phyloP scores from a whole-genome alignment of 2,888 invertebrate genomes.

The Eristalis pertinax region DNA sequence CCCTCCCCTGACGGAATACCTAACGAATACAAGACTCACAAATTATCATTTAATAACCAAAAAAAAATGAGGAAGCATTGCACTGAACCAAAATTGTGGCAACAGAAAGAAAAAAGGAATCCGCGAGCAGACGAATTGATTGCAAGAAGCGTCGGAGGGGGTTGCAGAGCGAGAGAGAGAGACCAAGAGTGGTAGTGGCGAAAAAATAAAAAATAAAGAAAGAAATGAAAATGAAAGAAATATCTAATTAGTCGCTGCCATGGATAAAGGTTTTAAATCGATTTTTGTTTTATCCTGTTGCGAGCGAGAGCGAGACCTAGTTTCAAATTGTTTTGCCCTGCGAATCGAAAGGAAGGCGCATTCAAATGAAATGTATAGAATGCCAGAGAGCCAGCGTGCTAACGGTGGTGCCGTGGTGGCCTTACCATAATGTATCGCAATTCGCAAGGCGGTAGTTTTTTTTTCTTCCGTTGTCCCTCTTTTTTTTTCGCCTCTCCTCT shows the following conservation, averaged over 20 bases:
- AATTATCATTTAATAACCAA: conserved; percentile 5
- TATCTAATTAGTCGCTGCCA: conserved; percentile 13
- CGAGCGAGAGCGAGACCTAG: conserved; percentile 39
- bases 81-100: conserved; percentile 1
- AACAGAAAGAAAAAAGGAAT: background rate
- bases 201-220: background rate
- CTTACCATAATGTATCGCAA: background rate
- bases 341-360: conserved; percentile 43
- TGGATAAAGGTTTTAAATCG: conserved; percentile 22
- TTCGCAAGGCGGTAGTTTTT: conserved; percentile 1
- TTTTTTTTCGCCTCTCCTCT: too few relatives aligned
- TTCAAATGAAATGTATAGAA: conserved; percentile 31
- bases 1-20: background rate
- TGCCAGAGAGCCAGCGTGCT: background rate
- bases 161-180: background rate
- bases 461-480: too few relatives aligned
- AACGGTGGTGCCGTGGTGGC: background rate
- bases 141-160: background rate
- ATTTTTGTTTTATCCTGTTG: conserved; percentile 39
- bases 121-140: conserved; percentile 7
- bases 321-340: conserved; percentile 45
- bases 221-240: background rate
- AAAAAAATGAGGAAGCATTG: background rate
- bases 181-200: background rate
- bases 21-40: background rate